These are phyloP conservation scores for Baccha elongata DNA, from an alignment of 2,888 invertebrate species.

Conservation along the genomic window DNA sequence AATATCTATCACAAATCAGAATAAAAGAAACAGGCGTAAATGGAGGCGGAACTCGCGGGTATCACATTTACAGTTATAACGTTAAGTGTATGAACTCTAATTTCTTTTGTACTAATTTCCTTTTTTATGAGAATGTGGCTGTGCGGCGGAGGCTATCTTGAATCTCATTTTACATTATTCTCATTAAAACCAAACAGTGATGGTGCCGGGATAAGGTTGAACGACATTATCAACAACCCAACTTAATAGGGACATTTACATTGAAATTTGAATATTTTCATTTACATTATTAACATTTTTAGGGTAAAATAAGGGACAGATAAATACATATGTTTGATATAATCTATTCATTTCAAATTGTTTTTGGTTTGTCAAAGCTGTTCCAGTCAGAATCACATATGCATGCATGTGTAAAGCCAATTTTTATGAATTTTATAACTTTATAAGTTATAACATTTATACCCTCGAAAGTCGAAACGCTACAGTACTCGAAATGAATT, in stretches of 20 bases:
- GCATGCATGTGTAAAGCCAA: slow-evolving; percentile 21
- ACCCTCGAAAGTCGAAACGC: not conserved
- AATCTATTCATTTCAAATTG: slow-evolving; percentile 56
- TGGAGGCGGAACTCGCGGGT: slow-evolving; percentile 61
- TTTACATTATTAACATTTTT: slow-evolving; percentile 20
- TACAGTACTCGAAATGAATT: slow-evolving; percentile 15
- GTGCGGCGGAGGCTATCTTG: slow-evolving; percentile 45
- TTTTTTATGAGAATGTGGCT: slow-evolving; percentile 18
- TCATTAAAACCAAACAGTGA: slow-evolving; percentile 47
- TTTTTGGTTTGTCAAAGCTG: slow-evolving; percentile 10
- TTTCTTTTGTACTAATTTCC: slow-evolving; percentile 37
- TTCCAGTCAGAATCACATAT: not conserved
- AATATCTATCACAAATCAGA: slow-evolving; percentile 32
- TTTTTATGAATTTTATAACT: slow-evolving; percentile 5
- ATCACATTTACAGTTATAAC: slow-evolving; percentile 23
- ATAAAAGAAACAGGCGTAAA: slow-evolving; percentile 61
- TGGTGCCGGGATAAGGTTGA: slow-evolving; percentile 56
- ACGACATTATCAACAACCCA: slow-evolving; percentile 7
- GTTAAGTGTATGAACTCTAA: slow-evolving; percentile 19
- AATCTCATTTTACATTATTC: slow-evolving; percentile 46
- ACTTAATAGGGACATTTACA: slow-evolving; percentile 12
- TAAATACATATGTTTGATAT: slow-evolving; percentile 17
- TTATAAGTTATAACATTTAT: slow-evolving; percentile 7
- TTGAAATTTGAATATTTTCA: slow-evolving; percentile 45
- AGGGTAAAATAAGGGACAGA: slow-evolving; percentile 32